Evolutionary conservation across 1,140 invertebrate genomes (phyloP).

Genomic region (Leptopilina boulardi): DNA sequence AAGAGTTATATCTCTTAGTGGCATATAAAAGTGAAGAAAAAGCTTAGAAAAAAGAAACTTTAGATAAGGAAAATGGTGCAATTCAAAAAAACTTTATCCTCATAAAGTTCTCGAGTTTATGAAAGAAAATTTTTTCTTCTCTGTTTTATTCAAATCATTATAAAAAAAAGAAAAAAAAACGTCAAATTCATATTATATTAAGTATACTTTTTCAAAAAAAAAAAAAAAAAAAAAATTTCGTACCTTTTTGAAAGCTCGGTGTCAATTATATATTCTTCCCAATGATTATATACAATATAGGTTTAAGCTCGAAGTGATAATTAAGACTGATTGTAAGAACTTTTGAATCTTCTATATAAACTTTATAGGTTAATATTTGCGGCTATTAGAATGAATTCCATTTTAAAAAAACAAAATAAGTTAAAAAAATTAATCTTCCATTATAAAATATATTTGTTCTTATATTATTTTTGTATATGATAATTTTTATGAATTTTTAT

Average conservation of each 20-base stretch:
- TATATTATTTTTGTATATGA: no score
- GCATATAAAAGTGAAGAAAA: conserved; percentile 11
- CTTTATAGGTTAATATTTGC: not conserved
- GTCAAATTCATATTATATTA: not conserved
- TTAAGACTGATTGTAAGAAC: not conserved
- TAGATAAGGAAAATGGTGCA: conserved; percentile 15
- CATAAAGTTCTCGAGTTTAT: conserved; percentile 18
- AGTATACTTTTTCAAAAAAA: no score
- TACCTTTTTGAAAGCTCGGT: conserved; percentile 58
- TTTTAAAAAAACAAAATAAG: no score
- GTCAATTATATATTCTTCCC: conserved; percentile 58
- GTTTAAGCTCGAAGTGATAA: not conserved
- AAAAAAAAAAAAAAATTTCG: conserved; percentile 15
- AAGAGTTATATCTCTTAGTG: not conserved
- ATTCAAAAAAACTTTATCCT: conserved; percentile 3
- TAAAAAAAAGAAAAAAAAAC: not conserved
- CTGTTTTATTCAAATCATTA: not conserved
- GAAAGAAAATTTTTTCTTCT: not conserved
- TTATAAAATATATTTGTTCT: no score
- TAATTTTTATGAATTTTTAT: no score
- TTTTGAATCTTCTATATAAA: not conserved
- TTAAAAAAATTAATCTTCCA: no score
- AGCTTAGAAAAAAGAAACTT: not conserved
- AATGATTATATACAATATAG: not conserved
- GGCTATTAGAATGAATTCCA: not conserved